Percentiles rank a stretch among this genome's conserved stretches.
These are phyloP conservation scores for Orbicella faveolata DNA, from an alignment of 64 coral and sea anemone genomes.

Conservation along the genomic window DNA sequence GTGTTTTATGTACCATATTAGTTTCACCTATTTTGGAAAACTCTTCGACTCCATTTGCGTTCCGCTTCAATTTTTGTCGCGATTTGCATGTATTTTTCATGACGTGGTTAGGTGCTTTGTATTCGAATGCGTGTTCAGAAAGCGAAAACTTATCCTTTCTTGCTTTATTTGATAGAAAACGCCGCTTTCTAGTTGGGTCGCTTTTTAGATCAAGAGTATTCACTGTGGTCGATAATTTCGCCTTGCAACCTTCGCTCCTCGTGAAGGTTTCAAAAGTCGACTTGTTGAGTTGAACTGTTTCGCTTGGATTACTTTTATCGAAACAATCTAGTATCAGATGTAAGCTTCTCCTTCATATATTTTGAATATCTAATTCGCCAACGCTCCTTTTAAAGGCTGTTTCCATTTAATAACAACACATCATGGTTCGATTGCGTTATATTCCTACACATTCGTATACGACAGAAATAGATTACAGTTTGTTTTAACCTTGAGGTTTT, in stretches of 20 bases:
- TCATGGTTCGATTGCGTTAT: background rate
- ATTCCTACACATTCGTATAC: background rate
- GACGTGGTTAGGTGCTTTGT: conserved; percentile 37
- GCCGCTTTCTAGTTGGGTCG: background rate
- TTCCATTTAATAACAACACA: background rate
- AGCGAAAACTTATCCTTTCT: background rate
- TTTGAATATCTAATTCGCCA: background rate
- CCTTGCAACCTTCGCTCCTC: background rate
- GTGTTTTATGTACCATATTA: background rate
- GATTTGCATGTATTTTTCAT: conserved; percentile 46
- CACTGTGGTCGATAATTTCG: background rate
- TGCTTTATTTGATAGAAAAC: background rate
- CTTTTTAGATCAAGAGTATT: background rate
- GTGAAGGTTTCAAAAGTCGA: background rate
- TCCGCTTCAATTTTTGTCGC: conserved; percentile 13
- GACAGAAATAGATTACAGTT: background rate
- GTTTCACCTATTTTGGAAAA: conserved; percentile 18
- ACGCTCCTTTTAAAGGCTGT: background rate
- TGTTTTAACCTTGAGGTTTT: background rate
- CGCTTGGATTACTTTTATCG: background rate
- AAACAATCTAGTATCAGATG: background rate
- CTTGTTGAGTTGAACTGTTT: background rate
- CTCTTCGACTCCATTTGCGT: conserved; percentile 3
- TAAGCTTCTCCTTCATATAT: background rate
- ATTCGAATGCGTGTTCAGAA: background rate